phyloP scores from a whole-genome alignment of 2,888 invertebrate species.

The Ethmia dodecea region DNA sequence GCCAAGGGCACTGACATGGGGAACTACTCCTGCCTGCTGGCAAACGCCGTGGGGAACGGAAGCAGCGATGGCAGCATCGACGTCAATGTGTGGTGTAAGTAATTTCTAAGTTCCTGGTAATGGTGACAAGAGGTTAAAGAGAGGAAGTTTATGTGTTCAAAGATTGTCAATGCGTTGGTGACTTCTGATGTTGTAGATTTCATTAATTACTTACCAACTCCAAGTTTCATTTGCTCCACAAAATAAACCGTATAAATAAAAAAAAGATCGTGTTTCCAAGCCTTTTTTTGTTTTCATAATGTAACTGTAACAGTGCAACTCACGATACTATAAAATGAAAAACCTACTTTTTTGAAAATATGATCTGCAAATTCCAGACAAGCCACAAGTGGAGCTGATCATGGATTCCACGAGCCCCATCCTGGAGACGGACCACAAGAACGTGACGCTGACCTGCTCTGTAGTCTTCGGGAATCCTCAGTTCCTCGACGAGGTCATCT shows the following conservation, averaged over 20 bases:
- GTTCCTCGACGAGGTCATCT: constrained; percentile 84
- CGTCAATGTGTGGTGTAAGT: constrained; percentile 90
- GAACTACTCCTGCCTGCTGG: constrained; percentile 88
- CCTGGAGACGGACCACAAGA: constrained; percentile 85
- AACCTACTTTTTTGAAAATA: no score
- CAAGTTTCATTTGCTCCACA: no score
- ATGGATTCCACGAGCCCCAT: constrained; percentile 88
- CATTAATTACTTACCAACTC: no score
- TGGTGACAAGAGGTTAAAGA: no score
- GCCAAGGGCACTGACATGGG: constrained; percentile 89
- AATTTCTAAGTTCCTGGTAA: constrained; percentile 74
- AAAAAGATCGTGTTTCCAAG: no score
- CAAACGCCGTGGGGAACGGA: constrained; percentile 87
- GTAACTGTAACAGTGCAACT: no score
- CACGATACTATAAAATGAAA: no score
- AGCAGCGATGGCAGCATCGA: constrained; percentile 84
- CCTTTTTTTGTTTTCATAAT: no score
- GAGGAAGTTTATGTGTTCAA: no score
- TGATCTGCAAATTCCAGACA: constrained; percentile 80
- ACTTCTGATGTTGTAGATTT: no score
- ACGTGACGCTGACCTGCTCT: constrained; percentile 90
- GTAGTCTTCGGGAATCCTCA: constrained; percentile 89
- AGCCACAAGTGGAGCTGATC: constrained; percentile 85
- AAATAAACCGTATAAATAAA: not conserved
- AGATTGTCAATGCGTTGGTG: no score